These are phyloP conservation scores for Chlorops oryzae DNA, from an alignment of 1,140 invertebrate species.

Conservation along the genomic window DNA sequence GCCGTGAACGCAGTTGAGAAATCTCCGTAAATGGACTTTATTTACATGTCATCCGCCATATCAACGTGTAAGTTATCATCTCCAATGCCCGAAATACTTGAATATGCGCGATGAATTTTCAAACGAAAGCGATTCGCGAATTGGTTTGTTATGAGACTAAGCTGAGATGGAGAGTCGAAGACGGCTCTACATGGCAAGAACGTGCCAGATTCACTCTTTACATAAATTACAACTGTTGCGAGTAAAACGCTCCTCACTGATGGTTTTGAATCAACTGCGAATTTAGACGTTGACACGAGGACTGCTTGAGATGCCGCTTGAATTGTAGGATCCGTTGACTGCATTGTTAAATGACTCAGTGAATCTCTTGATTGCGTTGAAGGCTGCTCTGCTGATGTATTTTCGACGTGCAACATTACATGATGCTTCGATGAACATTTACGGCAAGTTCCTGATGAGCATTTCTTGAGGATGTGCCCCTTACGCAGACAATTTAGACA, in stretches of 20 bases:
- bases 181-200: constrained; percentile 7
- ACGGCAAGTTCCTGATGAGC: constrained; percentile 2
- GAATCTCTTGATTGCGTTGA: not conserved
- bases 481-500: constrained; percentile 9
- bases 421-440: constrained; percentile 4
- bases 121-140: constrained; percentile 4
- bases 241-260: too few relatives aligned
- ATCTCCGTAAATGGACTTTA: too few relatives aligned
- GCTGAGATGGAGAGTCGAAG: constrained; percentile 4
- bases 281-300: too few relatives aligned
- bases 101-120: not conserved
- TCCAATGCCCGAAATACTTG: constrained; percentile 5
- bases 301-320: too few relatives aligned
- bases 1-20: not conserved
- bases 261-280: too few relatives aligned
- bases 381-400: too few relatives aligned
- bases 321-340: too few relatives aligned
- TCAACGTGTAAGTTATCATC: not conserved
- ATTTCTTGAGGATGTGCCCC: not conserved
- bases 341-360: not conserved
- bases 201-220: constrained; percentile 5
- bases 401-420: constrained; percentile 6
- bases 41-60: constrained; percentile 1
- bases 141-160: constrained; percentile 7
- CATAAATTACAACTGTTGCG: constrained; percentile 5